Percentiles rank a stretch among this genome's conserved stretches.
Evolutionary conservation across 2,797 vertebrate species (phyloP).

Genomic region (Myiotriccus ornatus): DNA sequence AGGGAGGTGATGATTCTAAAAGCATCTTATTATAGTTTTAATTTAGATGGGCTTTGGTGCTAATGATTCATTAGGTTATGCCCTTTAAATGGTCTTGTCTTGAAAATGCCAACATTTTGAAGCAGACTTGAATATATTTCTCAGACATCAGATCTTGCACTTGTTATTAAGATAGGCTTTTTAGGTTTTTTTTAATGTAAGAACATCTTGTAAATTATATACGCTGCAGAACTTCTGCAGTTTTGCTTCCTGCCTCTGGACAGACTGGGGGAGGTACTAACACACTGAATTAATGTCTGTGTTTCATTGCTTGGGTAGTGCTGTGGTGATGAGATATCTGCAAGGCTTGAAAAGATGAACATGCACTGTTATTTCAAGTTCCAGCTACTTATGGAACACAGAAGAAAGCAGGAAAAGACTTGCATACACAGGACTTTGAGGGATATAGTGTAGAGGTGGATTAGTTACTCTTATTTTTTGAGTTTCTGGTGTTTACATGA

Average conservation of each 20-base stretch:
- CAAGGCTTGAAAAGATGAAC: conserved; percentile 41
- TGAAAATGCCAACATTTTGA: conserved; percentile 68
- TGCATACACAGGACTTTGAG: background rate
- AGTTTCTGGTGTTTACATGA: background rate
- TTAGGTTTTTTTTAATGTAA: background rate
- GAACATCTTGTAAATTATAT: conserved; percentile 22
- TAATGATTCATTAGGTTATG: conserved; percentile 72
- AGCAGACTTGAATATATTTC: conserved; percentile 48
- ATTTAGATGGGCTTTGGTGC: conserved; percentile 70
- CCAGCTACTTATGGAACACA: background rate
- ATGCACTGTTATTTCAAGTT: conserved; percentile 21
- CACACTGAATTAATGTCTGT: conserved; percentile 62
- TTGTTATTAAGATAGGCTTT: conserved; percentile 12
- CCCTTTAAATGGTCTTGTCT: conserved; percentile 68
- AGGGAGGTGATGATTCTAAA: background rate
- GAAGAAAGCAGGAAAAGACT: background rate
- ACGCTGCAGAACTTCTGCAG: conserved; percentile 20
- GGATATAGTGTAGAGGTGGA: background rate
- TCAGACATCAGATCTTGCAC: conserved; percentile 34
- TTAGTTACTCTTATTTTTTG: background rate
- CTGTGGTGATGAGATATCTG: conserved; percentile 13
- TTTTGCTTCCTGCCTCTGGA: conserved; percentile 53
- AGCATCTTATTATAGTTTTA: conserved; percentile 63
- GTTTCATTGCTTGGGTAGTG: conserved; percentile 35
- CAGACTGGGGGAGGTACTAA: conserved; percentile 47